phyloP scores from a whole-genome alignment of 2,113 vertebrate genomes.

The Oenanthe oenanthe region DNA sequence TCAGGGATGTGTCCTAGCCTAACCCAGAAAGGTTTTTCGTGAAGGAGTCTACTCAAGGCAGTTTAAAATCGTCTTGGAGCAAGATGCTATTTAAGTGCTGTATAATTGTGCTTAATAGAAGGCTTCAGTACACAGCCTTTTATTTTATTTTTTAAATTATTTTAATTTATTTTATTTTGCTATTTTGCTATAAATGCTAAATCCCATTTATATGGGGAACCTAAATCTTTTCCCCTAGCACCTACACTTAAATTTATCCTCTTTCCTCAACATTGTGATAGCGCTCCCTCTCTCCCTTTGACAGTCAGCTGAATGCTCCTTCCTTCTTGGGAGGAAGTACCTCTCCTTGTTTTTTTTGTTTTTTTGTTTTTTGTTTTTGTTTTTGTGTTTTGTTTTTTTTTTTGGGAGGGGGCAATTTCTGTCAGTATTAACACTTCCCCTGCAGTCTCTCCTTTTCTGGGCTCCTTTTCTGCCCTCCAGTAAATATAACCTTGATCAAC shows the following conservation, averaged over 20 bases:
- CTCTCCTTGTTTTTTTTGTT: not conserved
- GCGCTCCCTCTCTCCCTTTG: rapidly evolving
- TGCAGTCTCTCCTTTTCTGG: not conserved
- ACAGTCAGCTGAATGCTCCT: not conserved
- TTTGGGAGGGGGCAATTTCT: no score
- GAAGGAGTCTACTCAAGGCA: not conserved
- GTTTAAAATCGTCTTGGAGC: not conserved
- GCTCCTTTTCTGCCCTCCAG: not conserved
- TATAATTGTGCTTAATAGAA: not conserved
- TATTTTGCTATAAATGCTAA: not conserved
- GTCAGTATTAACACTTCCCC: not conserved
- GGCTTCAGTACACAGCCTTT: not conserved
- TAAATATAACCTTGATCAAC: not conserved
- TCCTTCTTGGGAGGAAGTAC: not conserved
- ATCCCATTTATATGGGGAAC: not conserved
- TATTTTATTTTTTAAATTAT: not conserved
- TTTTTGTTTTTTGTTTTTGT: no score
- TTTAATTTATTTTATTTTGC: not conserved
- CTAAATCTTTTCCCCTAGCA: not conserved
- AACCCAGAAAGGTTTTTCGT: not conserved
- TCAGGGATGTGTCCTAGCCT: not conserved
- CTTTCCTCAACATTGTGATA: not conserved
- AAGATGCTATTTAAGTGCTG: not conserved
- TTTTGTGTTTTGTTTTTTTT: no score
- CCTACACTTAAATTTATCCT: not conserved